Percentiles rank a stretch among this genome's conserved stretches.
Conservation (phyloP, 2,797 vertebrate species). For the Limosa lapponica region DNA sequence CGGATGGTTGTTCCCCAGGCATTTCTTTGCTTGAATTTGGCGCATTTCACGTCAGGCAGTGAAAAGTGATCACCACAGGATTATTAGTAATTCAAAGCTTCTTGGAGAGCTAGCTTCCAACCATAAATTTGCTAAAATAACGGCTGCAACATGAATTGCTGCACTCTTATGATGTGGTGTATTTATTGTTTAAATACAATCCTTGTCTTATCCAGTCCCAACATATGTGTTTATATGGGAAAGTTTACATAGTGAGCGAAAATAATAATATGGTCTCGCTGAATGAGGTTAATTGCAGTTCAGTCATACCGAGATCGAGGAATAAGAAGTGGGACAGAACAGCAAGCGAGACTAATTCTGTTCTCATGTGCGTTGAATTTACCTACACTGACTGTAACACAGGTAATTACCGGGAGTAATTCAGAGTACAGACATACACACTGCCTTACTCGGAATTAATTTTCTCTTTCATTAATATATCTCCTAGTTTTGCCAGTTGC, state of each 20-base stretch:
- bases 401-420: background rate
- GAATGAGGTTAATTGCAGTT: slow-evolving; percentile 62
- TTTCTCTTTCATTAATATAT: background rate
- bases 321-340: background rate
- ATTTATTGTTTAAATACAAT: background rate
- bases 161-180: background rate
- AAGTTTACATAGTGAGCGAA: slow-evolving; percentile 30
- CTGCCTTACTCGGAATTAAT: background rate
- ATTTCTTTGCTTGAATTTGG: background rate
- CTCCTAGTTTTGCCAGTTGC: background rate
- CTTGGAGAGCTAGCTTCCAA: background rate
- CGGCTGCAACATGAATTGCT: background rate
- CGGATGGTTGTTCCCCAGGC: background rate
- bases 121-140: background rate
- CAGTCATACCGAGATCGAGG: background rate
- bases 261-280: slow-evolving; percentile 15
- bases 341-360: background rate
- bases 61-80: background rate
- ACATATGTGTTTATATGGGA: slow-evolving; percentile 18
- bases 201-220: background rate
- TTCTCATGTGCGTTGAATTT: background rate
- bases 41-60: background rate
- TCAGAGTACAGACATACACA: background rate
- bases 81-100: background rate
- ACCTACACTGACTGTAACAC: background rate